Evolutionary conservation across 2,888 invertebrate species (phyloP).

Genomic region (Hirtodrosophila trivittata): DNA sequence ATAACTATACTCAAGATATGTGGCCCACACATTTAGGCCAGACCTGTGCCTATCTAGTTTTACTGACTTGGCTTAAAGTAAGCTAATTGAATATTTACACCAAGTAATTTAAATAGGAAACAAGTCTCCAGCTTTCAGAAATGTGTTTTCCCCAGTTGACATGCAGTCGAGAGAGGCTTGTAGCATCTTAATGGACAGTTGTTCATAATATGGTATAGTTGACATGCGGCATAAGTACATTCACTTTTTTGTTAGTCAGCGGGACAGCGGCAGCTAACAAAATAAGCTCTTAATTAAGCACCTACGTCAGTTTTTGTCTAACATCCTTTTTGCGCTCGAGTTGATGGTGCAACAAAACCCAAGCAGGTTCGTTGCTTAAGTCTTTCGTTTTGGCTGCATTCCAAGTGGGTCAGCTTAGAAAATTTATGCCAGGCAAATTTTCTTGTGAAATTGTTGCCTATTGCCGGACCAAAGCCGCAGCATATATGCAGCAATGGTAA

Average conservation of each 20-base stretch:
- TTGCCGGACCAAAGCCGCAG: background rate
- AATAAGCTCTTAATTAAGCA: conserved; percentile 76
- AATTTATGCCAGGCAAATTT: conserved; percentile 53
- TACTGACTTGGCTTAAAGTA: no score
- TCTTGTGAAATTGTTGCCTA: conserved; percentile 40
- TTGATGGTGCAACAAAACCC: conserved; percentile 30
- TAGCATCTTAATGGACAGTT: conserved; percentile 46
- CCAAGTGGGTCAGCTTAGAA: conserved; percentile 62
- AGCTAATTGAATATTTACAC: conserved; percentile 30
- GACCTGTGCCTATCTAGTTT: no score
- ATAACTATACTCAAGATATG: no score
- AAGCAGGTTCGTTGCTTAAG: conserved; percentile 61
- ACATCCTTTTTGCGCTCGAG: conserved; percentile 35
- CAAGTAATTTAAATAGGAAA: conserved; percentile 46
- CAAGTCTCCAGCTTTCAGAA: conserved; percentile 35
- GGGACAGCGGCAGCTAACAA: conserved; percentile 42
- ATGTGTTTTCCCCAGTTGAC: conserved; percentile 43
- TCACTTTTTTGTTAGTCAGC: conserved; percentile 52
- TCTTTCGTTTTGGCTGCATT: conserved; percentile 59
- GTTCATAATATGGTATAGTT: conserved; percentile 44
- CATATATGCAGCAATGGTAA: background rate
- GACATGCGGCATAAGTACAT: conserved; percentile 53
- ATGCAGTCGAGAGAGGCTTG: conserved; percentile 35
- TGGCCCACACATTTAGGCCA: no score
- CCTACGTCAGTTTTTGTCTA: conserved; percentile 56